Base-by-base conservation (phyloP, 2,888 invertebrate genomes). In the Callosobruchus maculatus region DNA sequence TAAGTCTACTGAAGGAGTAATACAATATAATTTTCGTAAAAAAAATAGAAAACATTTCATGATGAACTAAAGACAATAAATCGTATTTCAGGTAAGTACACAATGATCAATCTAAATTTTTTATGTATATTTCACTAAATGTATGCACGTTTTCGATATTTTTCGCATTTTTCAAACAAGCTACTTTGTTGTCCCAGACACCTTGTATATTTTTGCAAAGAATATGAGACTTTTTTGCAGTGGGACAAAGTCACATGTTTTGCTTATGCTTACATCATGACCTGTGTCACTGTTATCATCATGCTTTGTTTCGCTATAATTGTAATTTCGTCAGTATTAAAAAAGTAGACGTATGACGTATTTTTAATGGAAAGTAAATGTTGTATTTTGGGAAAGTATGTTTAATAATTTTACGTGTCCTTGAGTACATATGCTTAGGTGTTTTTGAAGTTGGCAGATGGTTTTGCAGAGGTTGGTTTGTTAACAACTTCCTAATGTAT, bases 11-110 rank as follows among this genome's bases (percentile, higher is more conserved):
- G 7, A 49, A 13, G 49, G 49, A 7, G n/a, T 20, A 20, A 71
- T 31, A 66, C 21, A 30, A 71, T 31, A 66, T 13, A 30, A 49
- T 71, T 66, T 20, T 30, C 31, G 21, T 30, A 2, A 66, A 49
- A 71, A 71, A 66, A 71, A 26, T 71, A 22, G 22, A 22, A 70
- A 73, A 31, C 3, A 21, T 30, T 26, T 72, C 49, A 21, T 70
- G 31, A 70, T 30, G 20, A 69, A 66, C 26, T 22, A 31, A 71
- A 30, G 70, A n/a, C n/a, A n/a, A n/a, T n/a, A n/a, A 49, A 26
- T 26, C 1, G 13, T 49, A 49, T 18, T 5, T 18, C 49, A 49
- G 49, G 49, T 49, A 49, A 49, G 49, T 49, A 49, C 49, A 7
- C 4, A 49, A 49, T 49, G 13, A 49, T 49, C 7, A 5, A 49